Evolutionary conservation across 2,797 vertebrate species (phyloP).

Genomic region (Anableps anableps): DNA sequence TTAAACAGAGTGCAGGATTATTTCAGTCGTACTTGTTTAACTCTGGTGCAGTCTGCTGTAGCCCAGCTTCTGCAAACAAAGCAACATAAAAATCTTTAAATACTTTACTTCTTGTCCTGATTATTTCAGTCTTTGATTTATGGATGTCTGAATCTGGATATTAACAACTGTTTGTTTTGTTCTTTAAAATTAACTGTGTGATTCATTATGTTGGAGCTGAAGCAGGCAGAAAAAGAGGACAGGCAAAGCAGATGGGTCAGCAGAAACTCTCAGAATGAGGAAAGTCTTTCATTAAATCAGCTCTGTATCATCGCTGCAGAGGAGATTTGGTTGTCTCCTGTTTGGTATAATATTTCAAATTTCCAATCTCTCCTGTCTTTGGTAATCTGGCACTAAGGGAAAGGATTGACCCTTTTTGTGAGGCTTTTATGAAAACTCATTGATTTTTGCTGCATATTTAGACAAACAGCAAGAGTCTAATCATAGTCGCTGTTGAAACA

Average conservation of each 20-base stretch:
- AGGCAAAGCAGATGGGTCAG: not conserved
- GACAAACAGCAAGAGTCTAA: too few relatives aligned
- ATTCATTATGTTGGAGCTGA: conserved; percentile 1
- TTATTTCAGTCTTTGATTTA: conserved; percentile 8
- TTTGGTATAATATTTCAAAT: not conserved
- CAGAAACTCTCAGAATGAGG: conserved; percentile 4
- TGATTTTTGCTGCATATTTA: not conserved
- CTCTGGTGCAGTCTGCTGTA: not conserved
- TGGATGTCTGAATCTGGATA: not conserved
- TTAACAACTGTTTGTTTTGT: conserved; percentile 8
- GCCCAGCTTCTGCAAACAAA: not conserved
- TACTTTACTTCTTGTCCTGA: not conserved
- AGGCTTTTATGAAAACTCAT: not conserved
- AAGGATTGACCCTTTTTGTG: not conserved
- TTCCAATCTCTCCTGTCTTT: not conserved
- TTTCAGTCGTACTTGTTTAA: not conserved
- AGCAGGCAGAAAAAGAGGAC: not conserved
- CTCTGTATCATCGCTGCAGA: not conserved
- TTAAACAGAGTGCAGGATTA: not conserved
- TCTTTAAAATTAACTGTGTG: conserved; percentile 6
- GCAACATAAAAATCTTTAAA: not conserved
- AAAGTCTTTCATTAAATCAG: conserved; percentile 1
- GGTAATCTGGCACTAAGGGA: not conserved
- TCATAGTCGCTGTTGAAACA: too few relatives aligned
- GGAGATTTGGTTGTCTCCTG: not conserved